These are phyloP conservation scores for Sceliomorpha sp. DNA, from an alignment of 2,888 invertebrate species.

Conservation along the genomic window DNA sequence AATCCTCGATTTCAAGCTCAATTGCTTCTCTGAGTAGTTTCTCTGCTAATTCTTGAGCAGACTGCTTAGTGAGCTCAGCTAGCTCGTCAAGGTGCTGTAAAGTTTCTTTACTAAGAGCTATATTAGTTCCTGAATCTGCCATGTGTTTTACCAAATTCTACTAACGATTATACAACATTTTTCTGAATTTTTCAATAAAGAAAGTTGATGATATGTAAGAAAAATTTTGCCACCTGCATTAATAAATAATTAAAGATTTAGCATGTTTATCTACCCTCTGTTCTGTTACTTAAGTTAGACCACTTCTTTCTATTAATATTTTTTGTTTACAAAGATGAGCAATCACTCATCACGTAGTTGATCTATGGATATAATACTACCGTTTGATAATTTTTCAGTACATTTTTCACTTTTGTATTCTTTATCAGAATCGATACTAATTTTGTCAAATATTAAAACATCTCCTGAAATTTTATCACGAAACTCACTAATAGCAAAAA, in stretches of 20 bases:
- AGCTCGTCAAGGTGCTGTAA: slow-evolving; percentile 14
- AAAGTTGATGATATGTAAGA: slow-evolving; percentile 15
- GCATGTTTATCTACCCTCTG: slow-evolving; percentile 19
- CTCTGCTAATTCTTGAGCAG: slow-evolving; percentile 22
- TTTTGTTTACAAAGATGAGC: slow-evolving; percentile 21
- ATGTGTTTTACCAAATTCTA: slow-evolving; percentile 8
- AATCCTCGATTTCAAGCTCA: slow-evolving; percentile 8
- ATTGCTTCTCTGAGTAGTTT: slow-evolving; percentile 10
- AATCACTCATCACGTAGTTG: slow-evolving; percentile 22
- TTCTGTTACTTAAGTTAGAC: slow-evolving; percentile 21
- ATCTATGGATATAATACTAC: slow-evolving; percentile 27
- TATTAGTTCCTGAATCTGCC: slow-evolving; percentile 13
- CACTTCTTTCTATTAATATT: slow-evolving; percentile 25
- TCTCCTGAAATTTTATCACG: slow-evolving; percentile 27
- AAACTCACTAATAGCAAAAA: slow-evolving; percentile 31
- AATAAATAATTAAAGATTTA: slow-evolving; percentile 22
- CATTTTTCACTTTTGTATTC: slow-evolving; percentile 29
- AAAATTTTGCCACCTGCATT: slow-evolving; percentile 21
- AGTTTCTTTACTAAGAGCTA: slow-evolving; percentile 15
- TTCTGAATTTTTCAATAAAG: slow-evolving; percentile 5
- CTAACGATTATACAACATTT: not conserved
- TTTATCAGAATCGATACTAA: slow-evolving; percentile 25
- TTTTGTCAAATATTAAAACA: slow-evolving; percentile 23
- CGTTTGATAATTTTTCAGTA: slow-evolving; percentile 25
- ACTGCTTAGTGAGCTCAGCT: slow-evolving; percentile 13